Conservation (phyloP, 2,113 vertebrate species). For the Scytalopus superciliaris region DNA sequence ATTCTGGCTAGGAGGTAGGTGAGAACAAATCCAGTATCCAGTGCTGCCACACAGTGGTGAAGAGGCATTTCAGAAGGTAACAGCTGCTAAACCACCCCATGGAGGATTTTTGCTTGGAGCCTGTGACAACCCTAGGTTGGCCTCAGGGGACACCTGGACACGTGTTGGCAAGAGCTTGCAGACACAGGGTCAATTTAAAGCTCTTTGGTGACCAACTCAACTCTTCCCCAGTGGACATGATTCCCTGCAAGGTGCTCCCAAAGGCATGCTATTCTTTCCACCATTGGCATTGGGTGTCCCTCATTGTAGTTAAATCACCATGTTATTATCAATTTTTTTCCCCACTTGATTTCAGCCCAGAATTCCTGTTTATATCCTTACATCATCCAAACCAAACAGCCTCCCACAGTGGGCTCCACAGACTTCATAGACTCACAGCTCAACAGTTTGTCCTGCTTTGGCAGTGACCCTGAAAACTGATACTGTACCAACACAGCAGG, state of each 20-base stretch:
- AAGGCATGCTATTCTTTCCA: background rate
- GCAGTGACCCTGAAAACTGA: background rate
- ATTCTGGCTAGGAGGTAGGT: background rate
- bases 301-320: accelerated
- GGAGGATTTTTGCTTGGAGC: background rate
- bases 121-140: background rate
- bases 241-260: background rate
- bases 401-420: accelerated
- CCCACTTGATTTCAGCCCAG: background rate
- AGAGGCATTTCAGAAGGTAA: background rate
- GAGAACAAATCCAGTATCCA: slow-evolving; percentile 7
- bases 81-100: background rate
- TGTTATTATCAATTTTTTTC: background rate
- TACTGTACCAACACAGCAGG: background rate
- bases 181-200: background rate
- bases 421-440: background rate
- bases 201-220: background rate
- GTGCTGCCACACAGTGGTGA: slow-evolving; percentile 58
- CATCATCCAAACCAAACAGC: background rate
- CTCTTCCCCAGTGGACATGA: background rate
- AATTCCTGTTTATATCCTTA: background rate
- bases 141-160: background rate
- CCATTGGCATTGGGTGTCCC: background rate
- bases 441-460: background rate
- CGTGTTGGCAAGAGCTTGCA: background rate